phyloP scores from a whole-genome alignment of 2,797 vertebrate species.

The Parotocinclus haroldoi region DNA sequence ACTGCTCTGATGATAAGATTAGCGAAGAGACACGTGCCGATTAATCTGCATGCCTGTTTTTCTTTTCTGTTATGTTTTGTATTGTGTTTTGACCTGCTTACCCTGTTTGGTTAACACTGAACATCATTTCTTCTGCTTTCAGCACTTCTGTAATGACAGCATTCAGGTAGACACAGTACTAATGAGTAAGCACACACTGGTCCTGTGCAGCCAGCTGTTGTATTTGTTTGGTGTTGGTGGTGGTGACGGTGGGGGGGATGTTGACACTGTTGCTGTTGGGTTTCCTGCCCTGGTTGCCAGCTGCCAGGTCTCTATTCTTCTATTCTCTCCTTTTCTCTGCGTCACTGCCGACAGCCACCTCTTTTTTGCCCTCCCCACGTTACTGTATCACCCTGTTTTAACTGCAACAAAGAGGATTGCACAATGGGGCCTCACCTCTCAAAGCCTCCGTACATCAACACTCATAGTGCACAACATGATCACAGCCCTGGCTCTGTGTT shows the following conservation, averaged over 20 bases:
- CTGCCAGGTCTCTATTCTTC: slow-evolving; percentile 69
- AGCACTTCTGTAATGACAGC: slow-evolving; percentile 78
- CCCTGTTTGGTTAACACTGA: slow-evolving; percentile 69
- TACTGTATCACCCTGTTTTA: slow-evolving; percentile 68
- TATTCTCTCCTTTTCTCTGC: slow-evolving; percentile 66
- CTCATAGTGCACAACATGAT: slow-evolving; percentile 62
- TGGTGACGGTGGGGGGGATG: slow-evolving; percentile 69
- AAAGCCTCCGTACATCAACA: slow-evolving; percentile 70
- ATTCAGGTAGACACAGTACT: slow-evolving; percentile 64
- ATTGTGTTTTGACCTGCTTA: slow-evolving; percentile 59
- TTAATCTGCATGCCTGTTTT: neutral
- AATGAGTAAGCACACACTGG: slow-evolving; percentile 70
- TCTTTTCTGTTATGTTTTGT: no score
- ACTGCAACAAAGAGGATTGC: slow-evolving; percentile 72
- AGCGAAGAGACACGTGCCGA: slow-evolving; percentile 18
- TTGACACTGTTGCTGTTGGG: slow-evolving; percentile 79
- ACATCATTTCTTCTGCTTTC: slow-evolving; percentile 66
- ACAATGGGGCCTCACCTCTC: slow-evolving; percentile 60
- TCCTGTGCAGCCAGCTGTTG: slow-evolving; percentile 73
- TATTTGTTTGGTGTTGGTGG: slow-evolving; percentile 55
- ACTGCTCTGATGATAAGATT: slow-evolving; percentile 18
- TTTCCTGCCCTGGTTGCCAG: slow-evolving; percentile 83
- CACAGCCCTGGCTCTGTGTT: slow-evolving; percentile 54
- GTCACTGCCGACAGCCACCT: slow-evolving; percentile 84
- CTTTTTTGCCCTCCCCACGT: slow-evolving; percentile 71